Evolutionary conservation across 37 sponge, comb jelly and placozoan genomes (phyloP), one percentile per base, ranked within the genome.

Genomic region (Oopsacas minuta): DNA sequence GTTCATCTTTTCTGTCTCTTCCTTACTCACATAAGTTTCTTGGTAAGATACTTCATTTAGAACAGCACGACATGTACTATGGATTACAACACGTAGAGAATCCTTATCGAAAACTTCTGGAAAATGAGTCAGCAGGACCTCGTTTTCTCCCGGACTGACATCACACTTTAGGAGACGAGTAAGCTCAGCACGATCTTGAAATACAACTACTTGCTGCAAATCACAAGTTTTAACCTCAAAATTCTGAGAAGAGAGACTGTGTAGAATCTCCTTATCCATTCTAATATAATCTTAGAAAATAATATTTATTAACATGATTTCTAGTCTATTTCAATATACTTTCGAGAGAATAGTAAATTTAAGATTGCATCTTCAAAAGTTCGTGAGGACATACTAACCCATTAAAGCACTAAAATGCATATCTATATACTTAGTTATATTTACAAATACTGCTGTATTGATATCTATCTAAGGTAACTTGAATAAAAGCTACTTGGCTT

Each of bases 101-200:
- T 85, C 86, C 37, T 38, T 81, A 37, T 85, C 86, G 17, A 81
- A 36, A 8, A 81, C 81, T 17, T 81, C 37, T 25, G 86, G 75
- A 8, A 85, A 36, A 22, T 85, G 36, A 23, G 36, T 81, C 39
- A 85, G 86, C 36, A 85, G 12, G 81, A 85, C 30, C 23, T 85
- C 81, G 75, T 69, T 85, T 39, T 85, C 86, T 17, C 86, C 86
- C 1, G 75, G 81, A 36, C 37, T 81, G 36, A 85, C 81, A 23
- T 81, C 38, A 36, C 39, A 36, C 37, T 81, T 81, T 1, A 85
- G 37, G 35, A 37, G 52, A 3, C 86, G 36, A 25, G 81, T 36
- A 3, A 85, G 81, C 86, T 85, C 86, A 20, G 86, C 86, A 3
- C 81, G 83, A 30, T 85, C 86, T 52, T 81, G 81, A 35, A 85